phyloP scores from a whole-genome alignment of 2,888 invertebrate genomes.

The Linyphia triangularis region DNA sequence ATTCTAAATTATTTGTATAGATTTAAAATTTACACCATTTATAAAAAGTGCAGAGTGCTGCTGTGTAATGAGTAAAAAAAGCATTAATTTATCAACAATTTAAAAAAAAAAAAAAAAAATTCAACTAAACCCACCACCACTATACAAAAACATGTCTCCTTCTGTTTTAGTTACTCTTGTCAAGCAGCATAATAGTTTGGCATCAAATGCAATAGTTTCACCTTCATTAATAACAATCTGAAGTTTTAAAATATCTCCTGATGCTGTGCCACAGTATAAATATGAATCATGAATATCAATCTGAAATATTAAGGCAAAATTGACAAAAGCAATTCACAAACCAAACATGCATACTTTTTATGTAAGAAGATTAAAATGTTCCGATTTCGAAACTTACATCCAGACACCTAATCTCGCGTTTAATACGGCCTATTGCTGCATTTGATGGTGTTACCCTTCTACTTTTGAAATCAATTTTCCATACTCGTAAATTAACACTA shows the following conservation, averaged over 20 bases:
- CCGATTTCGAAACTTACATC: constrained; percentile 80
- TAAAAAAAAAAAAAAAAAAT: no score
- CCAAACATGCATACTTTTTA: background rate
- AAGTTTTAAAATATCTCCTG: constrained; percentile 86
- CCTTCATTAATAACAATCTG: constrained; percentile 46
- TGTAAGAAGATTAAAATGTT: background rate
- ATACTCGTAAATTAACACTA: constrained; percentile 80
- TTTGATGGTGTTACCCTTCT: constrained; percentile 87
- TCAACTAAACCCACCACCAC: constrained; percentile 49
- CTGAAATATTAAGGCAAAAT: constrained; percentile 77
- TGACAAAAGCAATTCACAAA: background rate
- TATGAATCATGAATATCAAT: constrained; percentile 86
- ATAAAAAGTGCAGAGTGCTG: no score
- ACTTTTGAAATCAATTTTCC: constrained; percentile 82
- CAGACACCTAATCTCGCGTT: constrained; percentile 87
- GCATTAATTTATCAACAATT: no score
- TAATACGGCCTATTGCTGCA: constrained; percentile 88
- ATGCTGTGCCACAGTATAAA: constrained; percentile 91
- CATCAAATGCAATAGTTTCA: constrained; percentile 38
- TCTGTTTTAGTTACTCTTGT: constrained; percentile 50
- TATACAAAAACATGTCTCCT: constrained; percentile 52
- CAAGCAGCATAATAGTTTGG: constrained; percentile 45
- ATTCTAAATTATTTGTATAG: no score
- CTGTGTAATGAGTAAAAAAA: no score
- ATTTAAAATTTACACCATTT: no score